Evolutionary conservation across 2,797 vertebrate genomes (phyloP).

Genomic region (Sphenodon punctatus): DNA sequence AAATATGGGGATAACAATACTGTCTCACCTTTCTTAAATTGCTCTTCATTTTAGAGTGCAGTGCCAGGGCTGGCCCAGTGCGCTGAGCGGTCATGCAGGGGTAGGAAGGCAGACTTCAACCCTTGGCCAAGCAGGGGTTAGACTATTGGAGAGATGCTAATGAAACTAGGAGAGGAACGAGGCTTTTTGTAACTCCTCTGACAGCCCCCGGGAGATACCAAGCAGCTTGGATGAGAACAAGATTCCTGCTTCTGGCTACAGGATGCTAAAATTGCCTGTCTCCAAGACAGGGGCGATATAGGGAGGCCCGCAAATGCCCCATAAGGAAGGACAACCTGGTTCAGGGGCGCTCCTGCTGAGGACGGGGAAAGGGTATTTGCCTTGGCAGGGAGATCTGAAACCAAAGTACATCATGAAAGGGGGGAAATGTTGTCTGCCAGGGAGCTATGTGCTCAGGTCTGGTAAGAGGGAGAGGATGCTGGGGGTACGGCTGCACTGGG

Average conservation of each 20-base stretch:
- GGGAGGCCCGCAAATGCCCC: neutral
- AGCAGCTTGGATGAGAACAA: neutral
- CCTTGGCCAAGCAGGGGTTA: neutral
- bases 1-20: neutral
- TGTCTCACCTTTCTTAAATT: neutral
- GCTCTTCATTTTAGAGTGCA: neutral
- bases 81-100: neutral
- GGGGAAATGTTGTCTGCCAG: neutral
- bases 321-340: neutral
- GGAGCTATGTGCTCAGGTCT: conserved; percentile 4
- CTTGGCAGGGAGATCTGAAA: neutral
- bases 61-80: neutral
- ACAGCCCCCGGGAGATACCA: neutral
- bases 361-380: conserved; percentile 2
- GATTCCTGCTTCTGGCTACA: neutral
- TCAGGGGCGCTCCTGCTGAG: neutral
- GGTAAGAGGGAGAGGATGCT: too few relatives aligned
- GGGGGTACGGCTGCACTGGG: too few relatives aligned
- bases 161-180: neutral
- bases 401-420: neutral
- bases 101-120: rapidly evolving
- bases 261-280: neutral
- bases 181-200: neutral
- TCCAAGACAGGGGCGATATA: too few relatives aligned
- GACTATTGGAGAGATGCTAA: neutral